phyloP scores from a whole-genome alignment of 2,888 invertebrate species.

The Watsonalla cultraria region DNA sequence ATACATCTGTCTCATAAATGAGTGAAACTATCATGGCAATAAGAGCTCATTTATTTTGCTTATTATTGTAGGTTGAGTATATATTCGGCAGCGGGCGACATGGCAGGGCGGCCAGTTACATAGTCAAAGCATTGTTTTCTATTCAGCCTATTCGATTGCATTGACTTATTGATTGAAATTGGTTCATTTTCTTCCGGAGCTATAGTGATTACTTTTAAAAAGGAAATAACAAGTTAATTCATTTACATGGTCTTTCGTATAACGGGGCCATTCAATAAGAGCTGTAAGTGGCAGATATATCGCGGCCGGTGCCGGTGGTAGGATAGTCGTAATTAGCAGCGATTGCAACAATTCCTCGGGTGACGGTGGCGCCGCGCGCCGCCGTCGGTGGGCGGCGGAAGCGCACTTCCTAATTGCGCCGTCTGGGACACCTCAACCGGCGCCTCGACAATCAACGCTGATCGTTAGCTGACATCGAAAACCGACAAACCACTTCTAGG shows the following conservation, averaged over 20 bases:
- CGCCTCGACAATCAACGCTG: constrained; percentile 73
- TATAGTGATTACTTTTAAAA: too few species aligned
- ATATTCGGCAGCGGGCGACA: too few species aligned
- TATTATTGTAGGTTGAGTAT: too few species aligned
- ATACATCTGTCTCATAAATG: too few species aligned
- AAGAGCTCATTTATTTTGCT: too few species aligned
- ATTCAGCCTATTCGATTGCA: too few species aligned
- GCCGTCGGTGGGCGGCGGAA: constrained; percentile 73
- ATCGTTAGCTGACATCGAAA: constrained; percentile 47
- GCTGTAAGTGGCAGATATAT: constrained; percentile 34
- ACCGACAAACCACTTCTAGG: constrained; percentile 36
- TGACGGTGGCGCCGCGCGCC: constrained; percentile 62
- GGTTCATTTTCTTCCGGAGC: too few species aligned
- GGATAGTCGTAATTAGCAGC: constrained; percentile 65
- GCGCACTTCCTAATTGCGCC: constrained; percentile 73
- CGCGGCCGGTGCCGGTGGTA: constrained; percentile 22
- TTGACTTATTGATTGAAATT: too few species aligned
- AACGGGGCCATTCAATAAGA: constrained; percentile 31
- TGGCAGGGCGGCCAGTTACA: too few species aligned
- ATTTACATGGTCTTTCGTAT: constrained; percentile 11
- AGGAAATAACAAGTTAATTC: too few species aligned
- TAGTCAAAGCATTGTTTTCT: too few species aligned
- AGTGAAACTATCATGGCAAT: too few species aligned
- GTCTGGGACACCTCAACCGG: constrained; percentile 74
- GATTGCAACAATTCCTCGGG: constrained; percentile 69